Evolutionary conservation across 2,888 invertebrate species (phyloP), one percentile per base, ranked within the genome.

Genomic region (Gerris lacustris): DNA sequence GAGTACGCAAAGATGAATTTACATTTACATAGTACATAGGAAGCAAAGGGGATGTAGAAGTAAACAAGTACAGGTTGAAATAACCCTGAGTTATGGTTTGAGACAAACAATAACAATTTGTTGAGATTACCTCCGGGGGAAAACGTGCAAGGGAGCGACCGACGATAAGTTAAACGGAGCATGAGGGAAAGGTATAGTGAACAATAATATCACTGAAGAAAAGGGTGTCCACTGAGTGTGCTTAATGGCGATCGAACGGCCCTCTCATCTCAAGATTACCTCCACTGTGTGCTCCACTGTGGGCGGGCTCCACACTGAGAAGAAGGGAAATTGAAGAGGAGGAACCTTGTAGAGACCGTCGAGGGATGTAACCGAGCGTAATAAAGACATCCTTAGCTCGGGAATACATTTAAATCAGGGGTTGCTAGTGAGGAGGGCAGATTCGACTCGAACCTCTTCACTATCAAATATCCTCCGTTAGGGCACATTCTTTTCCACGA

Each of bases 101-200:
- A 31, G 31, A 31, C 31, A 31, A 31, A 31, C 31, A 31, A 31
- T 31, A 31, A 31, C 31, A 31, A 31, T 31, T 31, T 31, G 31
- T 31, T 31, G 31, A 31, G 31, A 31, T 31, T 31, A 31, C 31
- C 31, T 31, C 31, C 31, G 31, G 31, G 31, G 31, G 31, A 31
- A 31, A 31, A 31, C 31, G 31, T 31, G 15, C 15, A 55, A 55
- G 55, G 9, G 55, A 55, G 55, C 9, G 15, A 55, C 55, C 5
- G 55, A 55, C 55, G 55, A 55, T 55, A 55, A 55, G 55, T 55
- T 55, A 55, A 55, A 55, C 55, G 55, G 55, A 55, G 55, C 55
- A 55, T 55, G 55, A 55, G 31, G 31, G 31, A 11, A 55, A 55
- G 55, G 11, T 55, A 55, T 11, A 55, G 55, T 55, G 55, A 55